These are phyloP conservation scores for Amphilophus citrinellus DNA, from an alignment of 2,113 vertebrate species.

Conservation along the genomic window DNA sequence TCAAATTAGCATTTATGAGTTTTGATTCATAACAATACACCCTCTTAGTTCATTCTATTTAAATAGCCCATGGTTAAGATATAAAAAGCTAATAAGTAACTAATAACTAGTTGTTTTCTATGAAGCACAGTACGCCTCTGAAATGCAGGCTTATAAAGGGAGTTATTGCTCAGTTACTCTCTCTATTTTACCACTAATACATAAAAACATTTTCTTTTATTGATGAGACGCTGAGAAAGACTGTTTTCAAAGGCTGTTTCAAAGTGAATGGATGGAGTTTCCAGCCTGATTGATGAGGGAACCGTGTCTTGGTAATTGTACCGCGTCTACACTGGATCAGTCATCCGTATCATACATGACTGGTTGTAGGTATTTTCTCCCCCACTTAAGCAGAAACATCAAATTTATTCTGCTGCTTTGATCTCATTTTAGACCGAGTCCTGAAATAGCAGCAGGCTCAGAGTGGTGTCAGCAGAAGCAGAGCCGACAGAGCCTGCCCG, in stretches of 20 bases:
- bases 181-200: neutral
- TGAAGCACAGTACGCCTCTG: neutral
- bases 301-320: constrained; percentile 26
- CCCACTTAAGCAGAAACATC: constrained; percentile 49
- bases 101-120: neutral
- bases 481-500: constrained; percentile 24
- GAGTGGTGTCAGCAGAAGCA: constrained; percentile 66
- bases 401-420: constrained; percentile 66
- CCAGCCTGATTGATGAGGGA: constrained; percentile 15
- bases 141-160: neutral
- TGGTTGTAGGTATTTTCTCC: constrained; percentile 47
- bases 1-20: neutral
- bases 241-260: constrained; percentile 3
- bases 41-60: neutral
- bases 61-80: constrained; percentile 1
- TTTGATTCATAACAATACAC: neutral
- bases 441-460: constrained; percentile 58
- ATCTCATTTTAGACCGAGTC: constrained; percentile 65
- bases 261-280: neutral
- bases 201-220: neutral
- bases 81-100: neutral
- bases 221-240: constrained; percentile 4
- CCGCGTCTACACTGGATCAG: constrained; percentile 39
- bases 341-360: constrained; percentile 51
- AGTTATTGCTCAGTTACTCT: neutral